phyloP scores from a whole-genome alignment of 2,113 vertebrate genomes.

The Ibidorhyncha struthersii region DNA sequence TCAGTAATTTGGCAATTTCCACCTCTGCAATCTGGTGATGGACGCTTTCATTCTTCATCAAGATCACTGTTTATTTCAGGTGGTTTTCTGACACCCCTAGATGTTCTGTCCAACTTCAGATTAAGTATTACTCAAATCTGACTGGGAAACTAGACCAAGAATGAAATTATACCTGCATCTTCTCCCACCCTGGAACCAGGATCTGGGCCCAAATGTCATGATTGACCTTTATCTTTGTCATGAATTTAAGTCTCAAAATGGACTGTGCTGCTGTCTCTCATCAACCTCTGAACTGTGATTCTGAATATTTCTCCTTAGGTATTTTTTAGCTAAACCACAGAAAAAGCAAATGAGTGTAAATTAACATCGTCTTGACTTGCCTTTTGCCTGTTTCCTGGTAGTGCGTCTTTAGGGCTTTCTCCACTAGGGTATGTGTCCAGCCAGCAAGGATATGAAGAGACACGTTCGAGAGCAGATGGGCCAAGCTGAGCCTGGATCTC shows the following conservation, averaged over 20 bases:
- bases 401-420: background rate
- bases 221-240: background rate
- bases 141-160: background rate
- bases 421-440: background rate
- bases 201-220: too few relatives aligned
- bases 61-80: background rate
- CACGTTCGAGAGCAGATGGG: background rate
- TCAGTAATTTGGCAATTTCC: background rate
- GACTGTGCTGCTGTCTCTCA: background rate
- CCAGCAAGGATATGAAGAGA: background rate
- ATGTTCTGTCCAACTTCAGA: background rate
- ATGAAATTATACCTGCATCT: background rate
- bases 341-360: background rate
- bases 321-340: background rate
- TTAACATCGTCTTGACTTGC: background rate
- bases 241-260: background rate
- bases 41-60: background rate
- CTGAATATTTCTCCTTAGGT: background rate
- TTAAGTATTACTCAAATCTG: background rate
- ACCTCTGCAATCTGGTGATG: background rate
- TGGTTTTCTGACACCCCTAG: background rate
- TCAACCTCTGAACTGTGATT: background rate
- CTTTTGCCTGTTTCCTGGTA: background rate
- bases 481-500: background rate
- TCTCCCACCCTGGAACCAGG: background rate